Evolutionary conservation across 2,797 vertebrate species (phyloP).

Genomic region (Myoxocephalus aenaeus): DNA sequence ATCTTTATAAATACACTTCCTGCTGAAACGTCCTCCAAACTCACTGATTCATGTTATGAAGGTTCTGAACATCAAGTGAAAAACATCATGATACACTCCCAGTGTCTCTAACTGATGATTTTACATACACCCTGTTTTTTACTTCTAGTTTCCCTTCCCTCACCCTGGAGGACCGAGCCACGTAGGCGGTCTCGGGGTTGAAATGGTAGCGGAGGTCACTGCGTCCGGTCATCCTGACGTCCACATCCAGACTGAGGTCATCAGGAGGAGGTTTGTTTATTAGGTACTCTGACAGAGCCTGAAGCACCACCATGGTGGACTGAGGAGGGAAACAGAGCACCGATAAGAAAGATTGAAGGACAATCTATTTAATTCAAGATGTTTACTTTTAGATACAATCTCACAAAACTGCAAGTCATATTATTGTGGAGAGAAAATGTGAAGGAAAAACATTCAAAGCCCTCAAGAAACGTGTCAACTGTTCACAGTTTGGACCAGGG

Average conservation of each 20-base stretch:
- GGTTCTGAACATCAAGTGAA: neutral
- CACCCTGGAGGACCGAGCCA: slow-evolving; percentile 75
- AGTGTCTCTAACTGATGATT: neutral
- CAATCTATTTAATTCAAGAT: neutral
- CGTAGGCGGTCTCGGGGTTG: slow-evolving; percentile 60
- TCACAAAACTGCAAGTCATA: neutral
- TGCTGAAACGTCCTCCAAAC: too few relatives aligned
- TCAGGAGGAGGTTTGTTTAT: slow-evolving; percentile 61
- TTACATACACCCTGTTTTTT: neutral
- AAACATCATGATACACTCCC: neutral
- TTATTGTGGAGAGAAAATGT: neutral
- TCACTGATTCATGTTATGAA: neutral
- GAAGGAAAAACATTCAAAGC: neutral
- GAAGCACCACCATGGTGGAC: slow-evolving; percentile 86
- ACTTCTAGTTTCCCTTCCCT: neutral
- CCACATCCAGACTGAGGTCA: slow-evolving; percentile 74
- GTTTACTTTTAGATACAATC: neutral
- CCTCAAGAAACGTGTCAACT: neutral
- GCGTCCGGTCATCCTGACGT: slow-evolving; percentile 77
- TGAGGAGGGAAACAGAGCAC: slow-evolving; percentile 27
- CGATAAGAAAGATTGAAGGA: neutral
- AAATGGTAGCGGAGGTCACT: slow-evolving; percentile 73
- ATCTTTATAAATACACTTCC: too few relatives aligned
- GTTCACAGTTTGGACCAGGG: neutral
- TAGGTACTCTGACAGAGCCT: slow-evolving; percentile 82